phyloP scores from a whole-genome alignment of 2,113 vertebrate genomes.

The Dromiciops gliroides region DNA sequence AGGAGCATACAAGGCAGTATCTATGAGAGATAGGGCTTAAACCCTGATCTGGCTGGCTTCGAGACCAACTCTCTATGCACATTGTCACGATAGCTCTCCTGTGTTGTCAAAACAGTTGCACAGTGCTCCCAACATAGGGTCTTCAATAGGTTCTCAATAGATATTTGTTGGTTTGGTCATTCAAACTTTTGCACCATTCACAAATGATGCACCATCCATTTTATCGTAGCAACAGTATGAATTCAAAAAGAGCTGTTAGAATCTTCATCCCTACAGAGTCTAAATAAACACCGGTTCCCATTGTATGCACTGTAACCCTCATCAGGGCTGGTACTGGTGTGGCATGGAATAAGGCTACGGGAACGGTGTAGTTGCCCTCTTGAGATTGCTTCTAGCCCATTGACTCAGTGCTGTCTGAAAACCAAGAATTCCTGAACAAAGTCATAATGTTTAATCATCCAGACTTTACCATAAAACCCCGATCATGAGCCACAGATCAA shows the following conservation, averaged over 20 bases:
- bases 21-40: neutral
- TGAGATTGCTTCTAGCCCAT: neutral
- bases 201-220: neutral
- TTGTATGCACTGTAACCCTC: neutral
- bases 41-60: neutral
- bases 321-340: neutral
- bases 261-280: neutral
- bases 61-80: neutral
- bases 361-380: neutral
- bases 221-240: neutral
- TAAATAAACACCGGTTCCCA: neutral
- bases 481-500: neutral
- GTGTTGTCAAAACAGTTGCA: neutral
- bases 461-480: neutral
- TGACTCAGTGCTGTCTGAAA: neutral
- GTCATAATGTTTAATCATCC: neutral
- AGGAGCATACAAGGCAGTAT: neutral
- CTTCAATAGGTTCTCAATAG: neutral
- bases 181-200: neutral
- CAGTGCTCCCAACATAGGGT: neutral
- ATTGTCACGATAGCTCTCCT: neutral
- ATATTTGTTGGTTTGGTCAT: neutral
- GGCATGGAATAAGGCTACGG: neutral
- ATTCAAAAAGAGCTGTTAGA: neutral
- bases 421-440: neutral